Evolutionary conservation across 2,113 vertebrate genomes (phyloP), one percentile per base, ranked within the genome.

Genomic region (Centropristis striata): DNA sequence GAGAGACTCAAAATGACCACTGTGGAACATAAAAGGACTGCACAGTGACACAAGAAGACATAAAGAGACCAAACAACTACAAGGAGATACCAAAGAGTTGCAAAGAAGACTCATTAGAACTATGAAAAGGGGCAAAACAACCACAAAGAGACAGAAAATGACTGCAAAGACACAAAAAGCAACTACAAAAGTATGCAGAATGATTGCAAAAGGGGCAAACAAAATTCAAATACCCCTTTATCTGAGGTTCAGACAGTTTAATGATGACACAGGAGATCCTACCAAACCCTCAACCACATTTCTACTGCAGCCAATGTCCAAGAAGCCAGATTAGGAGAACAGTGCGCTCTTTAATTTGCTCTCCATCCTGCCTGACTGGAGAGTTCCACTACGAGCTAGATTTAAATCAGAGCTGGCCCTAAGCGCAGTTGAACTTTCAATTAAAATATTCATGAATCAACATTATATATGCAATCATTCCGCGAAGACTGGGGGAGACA

Each of bases 381-480:
- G 11, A 46, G 13, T 47, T 36, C 4, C 23, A 41, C 51, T 0
- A 18, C 11, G 28, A 75, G 67, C 72, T 60, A 46, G 21, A 80
- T 82, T 79, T 46, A 60, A 69, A 84, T 54, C 70, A 64, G 28
- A 83, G 63, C 51, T 70, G 37, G 21, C 41, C 51, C 42, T 20
- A 50, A 73, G 70, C 42, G n/a, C 20, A 68, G 23, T 37, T 66
- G 59, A 47, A 51, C 49, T 71, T 69, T 84, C 10, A 68, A 75
- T 81, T 81, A 13, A 71, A 88, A 91, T 84, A 87, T 88, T 85
- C 77, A 85, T 80, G 63, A 80, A 70, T 80, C 60, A 79, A 75
- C 37, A 64, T 74, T 68, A 61, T 71, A 77, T 61, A 72, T 74
- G 78, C 76, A 68, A 67, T 67, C 64, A 71, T 71, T 51, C 71